phyloP scores from a whole-genome alignment of 2,888 invertebrate genomes.

The Eumerus sabulonum region DNA sequence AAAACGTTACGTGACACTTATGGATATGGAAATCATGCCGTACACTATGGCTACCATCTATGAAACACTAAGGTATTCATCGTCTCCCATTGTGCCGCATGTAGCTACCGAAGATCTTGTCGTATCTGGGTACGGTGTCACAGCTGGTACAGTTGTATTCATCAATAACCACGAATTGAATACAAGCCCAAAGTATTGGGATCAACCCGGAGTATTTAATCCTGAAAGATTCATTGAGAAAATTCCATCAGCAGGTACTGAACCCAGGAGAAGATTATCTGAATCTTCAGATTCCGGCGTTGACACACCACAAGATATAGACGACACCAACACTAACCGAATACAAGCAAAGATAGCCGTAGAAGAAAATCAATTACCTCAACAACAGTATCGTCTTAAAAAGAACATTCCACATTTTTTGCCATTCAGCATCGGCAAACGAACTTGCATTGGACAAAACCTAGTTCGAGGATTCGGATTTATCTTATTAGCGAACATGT shows the following conservation, averaged over 20 bases:
- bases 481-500: slow-evolving; percentile 85
- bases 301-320: too few relatives aligned
- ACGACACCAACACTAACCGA: too few relatives aligned
- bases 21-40: slow-evolving; percentile 85
- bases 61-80: slow-evolving; percentile 88
- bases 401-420: slow-evolving; percentile 86
- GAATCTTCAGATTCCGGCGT: slow-evolving; percentile 81
- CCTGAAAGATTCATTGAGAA: slow-evolving; percentile 87
- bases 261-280: slow-evolving; percentile 77
- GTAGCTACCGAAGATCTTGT: slow-evolving; percentile 88
- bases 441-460: slow-evolving; percentile 92
- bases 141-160: slow-evolving; percentile 89
- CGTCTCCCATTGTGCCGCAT: slow-evolving; percentile 94
- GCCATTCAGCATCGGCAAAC: slow-evolving; percentile 91
- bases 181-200: slow-evolving; percentile 86
- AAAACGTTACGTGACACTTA: slow-evolving; percentile 81
- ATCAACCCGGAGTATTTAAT: slow-evolving; percentile 84
- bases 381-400: slow-evolving; percentile 78
- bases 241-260: slow-evolving; percentile 13
- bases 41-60: slow-evolving; percentile 90
- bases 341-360: too few relatives aligned
- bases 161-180: slow-evolving; percentile 92
- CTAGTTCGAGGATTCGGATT: slow-evolving; percentile 88
- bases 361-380: slow-evolving; percentile 58
- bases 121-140: slow-evolving; percentile 85